phyloP scores from a whole-genome alignment of 2,113 vertebrate species.

The Pontoporia blainvillei region DNA sequence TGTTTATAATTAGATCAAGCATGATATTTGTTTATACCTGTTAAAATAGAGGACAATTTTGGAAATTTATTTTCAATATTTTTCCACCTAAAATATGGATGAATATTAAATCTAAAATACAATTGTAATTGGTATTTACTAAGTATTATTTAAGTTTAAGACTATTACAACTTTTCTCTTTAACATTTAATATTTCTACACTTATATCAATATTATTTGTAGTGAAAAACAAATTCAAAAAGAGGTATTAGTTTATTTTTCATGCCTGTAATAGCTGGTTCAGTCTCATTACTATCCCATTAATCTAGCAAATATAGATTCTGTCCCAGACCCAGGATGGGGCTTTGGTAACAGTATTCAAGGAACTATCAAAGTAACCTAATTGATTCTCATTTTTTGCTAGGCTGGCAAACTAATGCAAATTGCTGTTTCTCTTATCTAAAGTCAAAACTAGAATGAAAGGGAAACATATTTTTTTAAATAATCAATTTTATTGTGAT shows the following conservation, averaged over 20 bases:
- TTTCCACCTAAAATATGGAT: conserved; percentile 40
- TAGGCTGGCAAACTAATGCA: background rate
- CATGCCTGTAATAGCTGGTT: background rate
- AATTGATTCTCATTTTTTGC: background rate
- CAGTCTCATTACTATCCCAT: conserved; percentile 17
- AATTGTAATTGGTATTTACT: conserved; percentile 36
- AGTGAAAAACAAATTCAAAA: conserved; percentile 47
- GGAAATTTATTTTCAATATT: background rate
- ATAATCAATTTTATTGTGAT: background rate
- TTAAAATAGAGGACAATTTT: background rate
- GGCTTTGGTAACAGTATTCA: background rate
- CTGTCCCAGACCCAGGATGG: background rate
- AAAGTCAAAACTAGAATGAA: background rate
- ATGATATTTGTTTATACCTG: background rate
- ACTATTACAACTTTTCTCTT: background rate
- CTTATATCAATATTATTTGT: conserved; percentile 13
- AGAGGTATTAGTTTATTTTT: conserved; percentile 23
- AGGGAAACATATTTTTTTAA: background rate
- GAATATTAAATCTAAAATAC: background rate
- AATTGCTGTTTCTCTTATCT: background rate
- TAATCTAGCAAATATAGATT: background rate
- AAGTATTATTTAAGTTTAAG: conserved; percentile 34
- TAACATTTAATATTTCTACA: conserved; percentile 23
- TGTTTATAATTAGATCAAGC: background rate
- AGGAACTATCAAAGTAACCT: background rate